Evolutionary conservation across 2,888 invertebrate species (phyloP).

Genomic region (Parascotia fuliginaria): DNA sequence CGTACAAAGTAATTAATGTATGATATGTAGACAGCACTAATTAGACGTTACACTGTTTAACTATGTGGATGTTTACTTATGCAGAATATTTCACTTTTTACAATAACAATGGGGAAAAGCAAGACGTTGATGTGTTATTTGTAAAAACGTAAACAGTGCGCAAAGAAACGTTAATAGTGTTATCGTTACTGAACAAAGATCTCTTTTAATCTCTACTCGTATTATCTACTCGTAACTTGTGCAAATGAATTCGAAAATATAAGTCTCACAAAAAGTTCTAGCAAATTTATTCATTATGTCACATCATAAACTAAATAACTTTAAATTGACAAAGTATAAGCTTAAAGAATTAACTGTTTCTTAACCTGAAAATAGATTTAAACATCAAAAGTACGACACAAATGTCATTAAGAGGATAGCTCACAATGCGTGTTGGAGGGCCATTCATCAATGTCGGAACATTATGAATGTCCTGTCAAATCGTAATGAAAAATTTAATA

Average conservation of each 20-base stretch:
- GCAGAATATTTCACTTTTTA: neutral
- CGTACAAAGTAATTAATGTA: neutral
- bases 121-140: neutral
- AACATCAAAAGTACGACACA: conserved; percentile 34
- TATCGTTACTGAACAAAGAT: neutral
- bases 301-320: too few species aligned
- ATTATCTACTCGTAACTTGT: too few species aligned
- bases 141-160: neutral
- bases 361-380: conserved; percentile 4
- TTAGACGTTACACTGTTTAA: neutral
- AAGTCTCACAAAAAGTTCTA: too few species aligned
- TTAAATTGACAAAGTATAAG: too few species aligned
- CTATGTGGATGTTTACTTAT: neutral
- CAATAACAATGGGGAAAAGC: neutral
- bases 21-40: neutral
- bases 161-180: neutral
- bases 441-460: conserved; percentile 74
- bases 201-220: too few species aligned
- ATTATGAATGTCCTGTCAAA: conserved; percentile 81
- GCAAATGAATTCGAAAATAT: too few species aligned
- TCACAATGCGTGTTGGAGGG: conserved; percentile 39
- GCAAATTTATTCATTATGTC: too few species aligned
- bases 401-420: conserved; percentile 42
- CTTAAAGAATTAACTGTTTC: neutral
- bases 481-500: conserved; percentile 81